A percentile compares a stretch with the other conserved stretches of the same genome.
Conservation (phyloP, 2,113 vertebrate genomes). For the Eubucco bourcierii region DNA sequence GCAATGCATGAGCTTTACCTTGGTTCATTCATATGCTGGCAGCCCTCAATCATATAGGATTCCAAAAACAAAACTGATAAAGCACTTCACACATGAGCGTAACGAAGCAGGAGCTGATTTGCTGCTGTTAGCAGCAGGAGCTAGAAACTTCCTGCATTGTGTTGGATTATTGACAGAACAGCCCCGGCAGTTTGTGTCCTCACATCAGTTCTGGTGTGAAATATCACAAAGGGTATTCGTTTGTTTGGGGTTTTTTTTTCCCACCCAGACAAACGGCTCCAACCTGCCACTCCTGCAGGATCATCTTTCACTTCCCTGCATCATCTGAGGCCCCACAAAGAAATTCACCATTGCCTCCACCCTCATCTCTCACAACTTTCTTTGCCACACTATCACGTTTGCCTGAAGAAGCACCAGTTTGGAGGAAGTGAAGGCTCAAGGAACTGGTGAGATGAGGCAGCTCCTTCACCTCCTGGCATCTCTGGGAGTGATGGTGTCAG, state of each 20-base stretch:
- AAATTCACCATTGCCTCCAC: fast-evolving
- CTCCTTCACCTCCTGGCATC: not conserved
- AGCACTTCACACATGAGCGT: not conserved
- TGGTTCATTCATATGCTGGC: not conserved
- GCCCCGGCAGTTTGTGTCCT: not conserved
- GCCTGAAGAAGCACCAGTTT: not conserved
- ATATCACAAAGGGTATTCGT: not conserved
- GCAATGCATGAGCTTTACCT: not conserved
- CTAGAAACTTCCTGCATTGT: not conserved
- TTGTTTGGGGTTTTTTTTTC: not conserved
- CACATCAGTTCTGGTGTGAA: not conserved
- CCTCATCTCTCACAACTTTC: not conserved
- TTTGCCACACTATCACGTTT: not conserved
- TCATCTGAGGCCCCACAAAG: not conserved
- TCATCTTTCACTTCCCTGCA: not conserved
- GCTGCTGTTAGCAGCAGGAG: not conserved
- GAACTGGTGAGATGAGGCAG: not conserved
- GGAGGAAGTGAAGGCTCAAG: not conserved
- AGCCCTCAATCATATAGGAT: not conserved
- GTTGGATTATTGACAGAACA: not conserved
- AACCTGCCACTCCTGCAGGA: not conserved
- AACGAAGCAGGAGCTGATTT: not conserved
- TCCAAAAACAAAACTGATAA: not conserved
- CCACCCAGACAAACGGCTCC: not conserved
- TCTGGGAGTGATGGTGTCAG: not conserved